Conservation (phyloP, 2,888 invertebrate species). For the Cordilura impudica region DNA sequence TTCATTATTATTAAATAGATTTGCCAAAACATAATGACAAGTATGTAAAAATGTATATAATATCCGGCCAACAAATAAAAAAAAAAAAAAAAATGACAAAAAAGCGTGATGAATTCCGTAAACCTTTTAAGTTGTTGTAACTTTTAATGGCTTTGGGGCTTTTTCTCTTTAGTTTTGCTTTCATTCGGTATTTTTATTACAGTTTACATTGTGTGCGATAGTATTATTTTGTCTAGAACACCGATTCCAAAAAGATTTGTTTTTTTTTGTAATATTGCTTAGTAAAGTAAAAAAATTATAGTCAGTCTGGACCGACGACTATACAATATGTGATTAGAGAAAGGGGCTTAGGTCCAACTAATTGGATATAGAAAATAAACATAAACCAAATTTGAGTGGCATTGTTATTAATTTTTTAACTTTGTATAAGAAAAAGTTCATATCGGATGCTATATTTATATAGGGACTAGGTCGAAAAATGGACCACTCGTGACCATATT, state of each 20-base stretch:
- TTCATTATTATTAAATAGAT: not conserved
- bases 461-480: too few relatives aligned
- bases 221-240: conserved; percentile 3
- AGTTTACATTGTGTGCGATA: conserved; percentile 33
- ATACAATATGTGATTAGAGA: too few relatives aligned
- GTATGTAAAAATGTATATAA: not conserved
- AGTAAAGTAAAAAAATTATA: too few relatives aligned
- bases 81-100: not conserved
- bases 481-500: too few relatives aligned
- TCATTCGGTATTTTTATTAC: conserved; percentile 17
- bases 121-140: not conserved
- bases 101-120: not conserved
- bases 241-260: not conserved
- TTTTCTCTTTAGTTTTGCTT: not conserved
- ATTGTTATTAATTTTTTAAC: too few relatives aligned
- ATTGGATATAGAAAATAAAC: too few relatives aligned
- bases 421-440: too few relatives aligned
- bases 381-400: too few relatives aligned
- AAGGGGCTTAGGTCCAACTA: too few relatives aligned
- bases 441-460: too few relatives aligned
- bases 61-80: not conserved
- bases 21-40: not conserved
- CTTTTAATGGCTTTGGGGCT: not conserved
- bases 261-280: too few relatives aligned
- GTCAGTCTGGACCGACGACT: too few relatives aligned